Evolutionary conservation across 1,140 invertebrate species (phyloP), one percentile per base, ranked within the genome.

Genomic region (Brachionus angularis): DNA sequence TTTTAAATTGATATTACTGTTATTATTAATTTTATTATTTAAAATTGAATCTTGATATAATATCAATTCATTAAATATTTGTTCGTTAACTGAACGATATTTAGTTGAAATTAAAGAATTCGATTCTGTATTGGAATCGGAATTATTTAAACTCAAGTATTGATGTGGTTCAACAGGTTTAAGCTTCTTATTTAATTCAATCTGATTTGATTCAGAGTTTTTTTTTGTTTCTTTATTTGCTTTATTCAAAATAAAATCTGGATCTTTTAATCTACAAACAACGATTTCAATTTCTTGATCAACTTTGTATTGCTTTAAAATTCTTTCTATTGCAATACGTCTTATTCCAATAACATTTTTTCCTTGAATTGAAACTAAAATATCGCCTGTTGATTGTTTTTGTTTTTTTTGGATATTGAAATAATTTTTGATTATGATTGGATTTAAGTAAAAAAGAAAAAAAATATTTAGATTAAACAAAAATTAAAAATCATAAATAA

Each of bases 231-330:
- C 2, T 33, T 55, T 58, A 3, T 58, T 58, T 3, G 16, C 36
- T 10, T 23, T 23, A 25, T 58, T 58, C 12, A 42, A 29, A 39
- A 67, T 50, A 16, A 47, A 12, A 8, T 18, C 8, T n/a, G 62
- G 62, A 67, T 67, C 42, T 47, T 67, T 67, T 1, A 67, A 25
- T 33, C 62, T 23, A 25, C 62, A 67, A 67, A 67, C 42, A 0
- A 67, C 62, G 5, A 67, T 67, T 50, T 67, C 62, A n/a, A 67
- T 67, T 50, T 67, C 62, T 46, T 67, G 39, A 21, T 67, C 62
- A 47, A 67, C 62, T 67, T 27, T 67, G 27, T 67, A 67, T 34
- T 67, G 39, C 27, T 67, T 47, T 34, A 67, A 25, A 34, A 67
- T n/a, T 46, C 27, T 18, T 21, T 67, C 62, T 34, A 67, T 67